Conservation (phyloP, 1,140 invertebrate species). For the Drosophila teissieri region DNA sequence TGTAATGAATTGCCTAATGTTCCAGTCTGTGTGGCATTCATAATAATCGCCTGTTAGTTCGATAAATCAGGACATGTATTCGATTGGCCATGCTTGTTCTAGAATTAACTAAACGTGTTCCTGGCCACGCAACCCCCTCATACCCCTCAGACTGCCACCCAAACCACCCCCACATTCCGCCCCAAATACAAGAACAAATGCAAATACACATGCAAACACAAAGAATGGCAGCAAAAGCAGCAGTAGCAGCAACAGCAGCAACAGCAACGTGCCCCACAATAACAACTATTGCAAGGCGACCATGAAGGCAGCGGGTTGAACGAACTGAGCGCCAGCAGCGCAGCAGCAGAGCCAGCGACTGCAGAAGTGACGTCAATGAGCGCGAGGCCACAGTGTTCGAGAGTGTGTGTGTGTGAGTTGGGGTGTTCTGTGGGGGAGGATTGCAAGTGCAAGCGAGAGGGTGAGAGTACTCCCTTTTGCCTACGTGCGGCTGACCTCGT, state of each 20-base stretch:
- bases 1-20: too few relatives aligned
- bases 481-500: conserved; percentile 70
- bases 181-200: conserved; percentile 1
- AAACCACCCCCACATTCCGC: conserved; percentile 1
- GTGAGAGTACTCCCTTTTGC: conserved; percentile 37
- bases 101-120: conserved; percentile 10
- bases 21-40: neutral
- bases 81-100: conserved; percentile 8
- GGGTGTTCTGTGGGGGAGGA: conserved; percentile 26
- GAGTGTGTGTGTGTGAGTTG: neutral
- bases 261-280: conserved; percentile 47
- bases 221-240: neutral
- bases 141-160: neutral
- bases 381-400: conserved; percentile 66
- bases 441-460: conserved; percentile 21
- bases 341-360: conserved; percentile 48
- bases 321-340: conserved; percentile 61
- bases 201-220: conserved; percentile 12
- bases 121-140: neutral
- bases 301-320: conserved; percentile 72
- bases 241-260: conserved; percentile 1
- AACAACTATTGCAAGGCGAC: conserved; percentile 63
- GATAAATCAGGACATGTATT: conserved; percentile 5
- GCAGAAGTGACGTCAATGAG: conserved; percentile 80
- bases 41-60: neutral